Evolutionary conservation across 1,140 invertebrate genomes (phyloP).

Genomic region (Ceratina calcarata): DNA sequence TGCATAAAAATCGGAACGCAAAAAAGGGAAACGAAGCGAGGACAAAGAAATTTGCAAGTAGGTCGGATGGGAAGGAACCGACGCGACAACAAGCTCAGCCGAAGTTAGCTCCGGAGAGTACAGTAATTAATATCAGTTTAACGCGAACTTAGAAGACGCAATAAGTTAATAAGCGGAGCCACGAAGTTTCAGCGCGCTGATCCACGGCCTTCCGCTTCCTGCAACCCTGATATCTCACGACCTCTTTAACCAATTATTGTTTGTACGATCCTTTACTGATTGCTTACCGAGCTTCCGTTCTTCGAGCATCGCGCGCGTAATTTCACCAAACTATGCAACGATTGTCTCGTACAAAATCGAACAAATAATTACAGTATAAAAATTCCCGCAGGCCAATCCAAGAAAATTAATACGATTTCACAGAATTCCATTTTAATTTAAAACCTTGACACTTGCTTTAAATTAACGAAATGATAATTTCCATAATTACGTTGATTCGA

Average conservation of each 20-base stretch:
- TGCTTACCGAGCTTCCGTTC: background rate
- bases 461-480: too few relatives aligned
- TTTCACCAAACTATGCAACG: background rate
- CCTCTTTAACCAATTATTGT: constrained; percentile 36
- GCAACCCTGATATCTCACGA: constrained; percentile 9
- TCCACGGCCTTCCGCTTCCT: constrained; percentile 45
- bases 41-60: constrained; percentile 17
- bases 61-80: constrained; percentile 6
- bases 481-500: background rate
- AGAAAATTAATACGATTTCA: too few relatives aligned
- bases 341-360: too few relatives aligned
- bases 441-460: too few relatives aligned
- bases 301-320: background rate
- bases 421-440: too few relatives aligned
- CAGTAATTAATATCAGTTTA: constrained; percentile 68
- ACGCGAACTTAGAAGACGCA: constrained; percentile 58
- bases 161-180: constrained; percentile 65
- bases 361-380: too few relatives aligned
- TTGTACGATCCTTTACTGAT: background rate
- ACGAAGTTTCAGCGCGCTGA: constrained; percentile 46
- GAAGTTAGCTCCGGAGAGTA: constrained; percentile 40
- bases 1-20: background rate
- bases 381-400: too few relatives aligned
- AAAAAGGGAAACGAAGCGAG: constrained; percentile 4
- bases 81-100: background rate